Evolutionary conservation across 2,113 vertebrate genomes (phyloP), one percentile per base, ranked within the genome.

Genomic region (Platysteira castanea): DNA sequence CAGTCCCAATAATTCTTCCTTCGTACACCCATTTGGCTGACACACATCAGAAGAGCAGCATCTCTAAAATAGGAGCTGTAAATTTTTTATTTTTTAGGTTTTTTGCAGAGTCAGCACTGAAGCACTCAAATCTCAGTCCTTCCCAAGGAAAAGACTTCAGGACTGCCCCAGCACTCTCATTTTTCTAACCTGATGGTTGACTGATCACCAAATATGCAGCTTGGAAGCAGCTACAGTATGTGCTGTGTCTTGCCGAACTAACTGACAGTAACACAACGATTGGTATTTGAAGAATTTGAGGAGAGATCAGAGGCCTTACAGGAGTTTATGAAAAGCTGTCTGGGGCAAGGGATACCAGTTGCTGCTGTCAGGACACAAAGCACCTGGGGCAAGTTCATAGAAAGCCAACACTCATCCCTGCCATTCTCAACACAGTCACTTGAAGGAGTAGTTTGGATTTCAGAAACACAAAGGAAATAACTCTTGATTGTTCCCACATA

Each of bases 201-300:
- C 68, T 89, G n/a, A 75, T 67, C 68, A 81, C 41, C 93, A 93
- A 93, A 67, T 49, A 81, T 22, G 67, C 52, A 75, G 39, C 56
- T 27, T 81, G 64, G 79, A 93, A 84, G 57, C 42, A 92, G 56
- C 73, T 89, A 57, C 60, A 81, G 86, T 83, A 84, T 77, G 76
- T 74, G 67, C 68, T 59, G 37, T 42, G 27, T 84, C 86, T 93
- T 77, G 88, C 86, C 77, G 27, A 80, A 68, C 33, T 92, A 89
- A 95, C 56, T 96, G 93, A 95, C 52, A 92, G 47, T 31, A 95
- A 84, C 47, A 65, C 52, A 76, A 63, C 0, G 0, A 83, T 4
- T 0, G 52, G 86, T 49, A 97, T 96, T 89, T 87, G 42, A 95
- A 81, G 93, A 96, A 97, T 93, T 39, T 65, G 69, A 78, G 90